Base-by-base conservation (phyloP, 2,888 invertebrate genomes). In the Melitaea athalia region DNA sequence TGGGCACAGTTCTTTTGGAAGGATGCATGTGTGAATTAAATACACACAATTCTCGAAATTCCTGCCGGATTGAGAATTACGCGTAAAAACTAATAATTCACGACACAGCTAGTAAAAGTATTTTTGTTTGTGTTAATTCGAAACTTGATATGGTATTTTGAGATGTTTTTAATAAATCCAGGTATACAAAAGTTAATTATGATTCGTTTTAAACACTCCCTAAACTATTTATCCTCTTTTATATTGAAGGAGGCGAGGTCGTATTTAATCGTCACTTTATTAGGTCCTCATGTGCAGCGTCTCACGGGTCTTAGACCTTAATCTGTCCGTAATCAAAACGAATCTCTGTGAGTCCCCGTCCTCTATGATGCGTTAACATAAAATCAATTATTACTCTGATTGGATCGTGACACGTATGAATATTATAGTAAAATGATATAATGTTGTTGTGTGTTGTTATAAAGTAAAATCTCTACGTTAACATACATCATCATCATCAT, bases 301-400 rank as follows among this genome's bases (percentile, higher is more conserved):
- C 78, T 74, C 78, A 78, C 77, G 77, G 74, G 69, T 77, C 88
- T 90, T 85, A 87, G 73, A 72, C 69, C 75, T 75, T 87, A 88
- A 90, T 88, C 88, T 86, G 73, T 70, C 74, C 80, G 85, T 88
- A 89, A 89, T 90, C 88, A 88, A 85, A 89, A 88, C 81, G 83
- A 88, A 87, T 86, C 89, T 84, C 82, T 74, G 76, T 73, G 75
- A 75, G 79, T 77, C 81, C 77, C 77, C 73, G 79, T 73, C 79
- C 70, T 70, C 64, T 69, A 67, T 71, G 69, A 70, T 60, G 59
- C 71, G 71, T 70, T 73, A 71, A 66, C 63, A 69, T 64, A 68
- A 71, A 75, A 73, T 72, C 76, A 72, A 78, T 76, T 76, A 72
- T 75, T 76, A 73, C 64, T 57, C 49, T 42, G 53, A 59, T 63